phyloP scores from a whole-genome alignment of 2,113 vertebrate genomes.

The Taurulus bubalis region DNA sequence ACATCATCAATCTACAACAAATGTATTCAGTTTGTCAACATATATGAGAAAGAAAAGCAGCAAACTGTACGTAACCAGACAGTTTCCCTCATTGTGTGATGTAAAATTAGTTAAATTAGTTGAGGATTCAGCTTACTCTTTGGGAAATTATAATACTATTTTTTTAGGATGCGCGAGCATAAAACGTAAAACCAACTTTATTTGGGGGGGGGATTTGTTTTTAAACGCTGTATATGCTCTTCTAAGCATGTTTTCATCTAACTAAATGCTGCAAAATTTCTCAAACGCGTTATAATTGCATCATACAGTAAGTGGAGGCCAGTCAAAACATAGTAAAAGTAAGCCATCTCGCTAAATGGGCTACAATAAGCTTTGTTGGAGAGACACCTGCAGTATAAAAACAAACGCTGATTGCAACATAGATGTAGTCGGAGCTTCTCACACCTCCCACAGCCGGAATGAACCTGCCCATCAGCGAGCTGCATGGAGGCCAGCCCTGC shows the following conservation, averaged over 20 bases:
- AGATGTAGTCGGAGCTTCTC: slow-evolving; percentile 39
- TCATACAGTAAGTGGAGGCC: background rate
- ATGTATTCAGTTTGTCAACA: background rate
- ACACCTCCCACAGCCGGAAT: slow-evolving; percentile 50
- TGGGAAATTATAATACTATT: background rate
- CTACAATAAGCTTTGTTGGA: background rate
- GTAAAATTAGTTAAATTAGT: too few relatives aligned
- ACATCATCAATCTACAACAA: background rate
- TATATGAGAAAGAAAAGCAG: background rate
- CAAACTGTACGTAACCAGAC: background rate
- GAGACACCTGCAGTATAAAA: background rate
- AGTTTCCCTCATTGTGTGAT: background rate
- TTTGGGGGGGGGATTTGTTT: background rate
- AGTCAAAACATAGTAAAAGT: background rate
- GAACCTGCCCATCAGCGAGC: slow-evolving; percentile 19
- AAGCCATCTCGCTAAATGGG: background rate
- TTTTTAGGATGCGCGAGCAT: background rate
- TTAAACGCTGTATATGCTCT: background rate
- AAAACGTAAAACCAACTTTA: background rate
- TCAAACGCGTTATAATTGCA: background rate
- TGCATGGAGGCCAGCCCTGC: slow-evolving; percentile 5
- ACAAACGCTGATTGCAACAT: background rate
- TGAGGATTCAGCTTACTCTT: background rate
- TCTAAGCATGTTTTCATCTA: background rate
- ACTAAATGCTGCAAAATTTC: background rate